Base-by-base conservation (phyloP, 2,113 vertebrate species). In the Canis aureus region DNA sequence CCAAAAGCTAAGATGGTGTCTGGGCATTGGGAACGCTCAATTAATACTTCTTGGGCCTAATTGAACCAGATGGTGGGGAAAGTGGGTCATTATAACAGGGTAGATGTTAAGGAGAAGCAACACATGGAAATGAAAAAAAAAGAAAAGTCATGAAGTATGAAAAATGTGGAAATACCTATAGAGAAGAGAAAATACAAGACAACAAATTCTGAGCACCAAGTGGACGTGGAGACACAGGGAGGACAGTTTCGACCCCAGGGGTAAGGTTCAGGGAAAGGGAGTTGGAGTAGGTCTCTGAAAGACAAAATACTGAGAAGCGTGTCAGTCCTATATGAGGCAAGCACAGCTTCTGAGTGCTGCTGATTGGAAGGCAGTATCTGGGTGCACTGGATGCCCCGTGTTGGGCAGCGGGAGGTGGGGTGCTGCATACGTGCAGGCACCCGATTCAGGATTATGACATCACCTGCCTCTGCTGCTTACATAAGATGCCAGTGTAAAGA, bases 211-310 rank as follows among this genome's bases (percentile, higher is more conserved):
- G 55, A 89, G 22, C 22, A 85, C 27, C 38, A 76, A 32, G 10
- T 79, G 8, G 51, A 57, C 25, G 69, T 1, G 38, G 19, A 67
- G 35, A 59, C 62, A 53, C n/a, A 78, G 43, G 22, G 13, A 64
- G 49, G 59, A 38, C 11, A 88, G 32, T 53, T 49, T 81, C 19
- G 29, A 12, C 62, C 90, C 74, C 9, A 87, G 11, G 8, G 1
- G 3, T 84, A 51, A 59, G 11, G 69, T 27, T 87, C 32, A 59
- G 27, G 32, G 23, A 82, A 67, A 4, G 25, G 59, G 32, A 85
- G 89, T 89, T 76, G 38, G 74, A 79, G 32, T 11, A 86, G 5
- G 11, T 71, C 5, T 96, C 93, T 91, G 69, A 78, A 95, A 97
- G 73, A 43, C 6, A n/a, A 64, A 73, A 74, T 43, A 60, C 62